A percentile compares a stretch with the other conserved stretches of the same genome.
Conservation (phyloP, 1,140 invertebrate species). For the Bombyx mori region ASM3026992v2 NC_085121.1:11557001-11557500, state of each 20-base stretch:
- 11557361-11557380: neutral
- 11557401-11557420: neutral
- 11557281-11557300: neutral
- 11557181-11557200: slow-evolving; percentile 36
- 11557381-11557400: neutral
- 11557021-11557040: slow-evolving; percentile 30
- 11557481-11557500: slow-evolving; percentile 62
- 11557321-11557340: neutral
- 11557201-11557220: slow-evolving; percentile 19
- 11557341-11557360: neutral
- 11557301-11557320: neutral
- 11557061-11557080: slow-evolving; percentile 59
- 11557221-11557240: slow-evolving; percentile 40
- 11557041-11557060: slow-evolving; percentile 28
- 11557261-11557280: neutral
- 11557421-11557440: neutral
- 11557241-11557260: slow-evolving; percentile 24
- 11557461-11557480: slow-evolving; percentile 39
- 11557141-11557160: neutral
- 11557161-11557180: slow-evolving; percentile 1
- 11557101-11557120: slow-evolving; percentile 47
- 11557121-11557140: slow-evolving; percentile 43
- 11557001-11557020: slow-evolving; percentile 37
- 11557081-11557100: slow-evolving; percentile 44
- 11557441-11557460: slow-evolving; percentile 6